Base-by-base conservation (phyloP, 2,797 vertebrate species). In the Parotocinclus haroldoi region DNA sequence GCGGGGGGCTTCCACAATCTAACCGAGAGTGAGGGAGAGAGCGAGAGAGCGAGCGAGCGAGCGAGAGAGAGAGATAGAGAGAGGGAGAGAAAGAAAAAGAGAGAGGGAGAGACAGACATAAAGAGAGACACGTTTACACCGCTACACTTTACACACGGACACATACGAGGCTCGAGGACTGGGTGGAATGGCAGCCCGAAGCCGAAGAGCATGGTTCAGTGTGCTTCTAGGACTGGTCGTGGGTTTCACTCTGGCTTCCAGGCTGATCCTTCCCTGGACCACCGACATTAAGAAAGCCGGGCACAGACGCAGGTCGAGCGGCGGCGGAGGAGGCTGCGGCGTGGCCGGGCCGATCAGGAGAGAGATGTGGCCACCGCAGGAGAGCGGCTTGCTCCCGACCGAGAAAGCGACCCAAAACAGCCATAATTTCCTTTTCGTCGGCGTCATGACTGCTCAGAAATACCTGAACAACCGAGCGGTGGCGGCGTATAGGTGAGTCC, bases 381-480 rank as follows among this genome's bases (percentile, higher is more conserved):
- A 81, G 49, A 81, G 83, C 79, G 79, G 82, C 38, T 76, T 79
- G 10, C 75, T 82, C 64, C 74, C 78, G 3, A 86, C 88, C 0
- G 80, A 86, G 66, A 77, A 83, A 9, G 78, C 86, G 1, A 78
- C 78, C 3, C 79, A 86, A 58, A 61, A 80, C 37, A 90, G 91
- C 65, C 83, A 75, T 5, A 89, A 83, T 80, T 98, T 98, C 77
- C 89, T 98, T 50, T 97, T 93, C 82, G 93, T 96, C 27, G 96
- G 96, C 54, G 96, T 98, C 63, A 96, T 98, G 96, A 98, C 95
- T 1, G 96, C 96, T 1, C 93, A 98, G 92, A 98, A 98, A 80
- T 98, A 98, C 90, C 93, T 98, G 85, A 86, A 92, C 72, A 98
- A 75, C 86, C 89, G 96, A 52, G 96, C 94, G 1, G 90, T 97